Conservation (phyloP, 1,140 invertebrate genomes). For the Chironomus tepperi region DNA sequence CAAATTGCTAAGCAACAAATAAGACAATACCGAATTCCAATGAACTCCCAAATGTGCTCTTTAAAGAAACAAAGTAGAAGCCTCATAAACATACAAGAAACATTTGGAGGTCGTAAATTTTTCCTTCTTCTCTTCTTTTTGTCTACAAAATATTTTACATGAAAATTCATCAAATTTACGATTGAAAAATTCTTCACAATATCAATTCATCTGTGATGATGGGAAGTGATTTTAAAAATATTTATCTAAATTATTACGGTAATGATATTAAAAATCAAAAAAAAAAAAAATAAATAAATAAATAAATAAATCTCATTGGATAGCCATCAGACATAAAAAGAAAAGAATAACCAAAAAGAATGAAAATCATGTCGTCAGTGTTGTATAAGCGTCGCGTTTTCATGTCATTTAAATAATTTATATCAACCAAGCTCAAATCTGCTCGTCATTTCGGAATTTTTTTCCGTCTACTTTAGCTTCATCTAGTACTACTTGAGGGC, state of each 20-base stretch:
- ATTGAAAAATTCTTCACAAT: neutral
- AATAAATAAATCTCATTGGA: too few relatives aligned
- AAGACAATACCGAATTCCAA: too few relatives aligned
- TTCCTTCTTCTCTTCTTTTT: neutral
- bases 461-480: too few relatives aligned
- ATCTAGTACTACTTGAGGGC: too few relatives aligned
- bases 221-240: neutral
- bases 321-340: too few relatives aligned
- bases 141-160: neutral
- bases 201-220: neutral
- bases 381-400: neutral
- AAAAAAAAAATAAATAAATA: too few relatives aligned
- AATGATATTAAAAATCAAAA: too few relatives aligned
- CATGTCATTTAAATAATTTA: neutral
- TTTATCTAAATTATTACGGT: too few relatives aligned
- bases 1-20: too few relatives aligned
- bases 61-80: neutral
- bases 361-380: conserved; percentile 5
- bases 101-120: conserved; percentile 8
- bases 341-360: neutral
- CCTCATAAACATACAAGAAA: neutral
- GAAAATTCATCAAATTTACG: conserved; percentile 8
- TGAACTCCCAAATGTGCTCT: neutral
- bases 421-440: neutral
- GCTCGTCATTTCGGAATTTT: neutral